Evolutionary conservation across 1,140 invertebrate genomes (phyloP), one percentile per base, ranked within the genome.

Genomic region (Drosophila quadrilineata): DNA sequence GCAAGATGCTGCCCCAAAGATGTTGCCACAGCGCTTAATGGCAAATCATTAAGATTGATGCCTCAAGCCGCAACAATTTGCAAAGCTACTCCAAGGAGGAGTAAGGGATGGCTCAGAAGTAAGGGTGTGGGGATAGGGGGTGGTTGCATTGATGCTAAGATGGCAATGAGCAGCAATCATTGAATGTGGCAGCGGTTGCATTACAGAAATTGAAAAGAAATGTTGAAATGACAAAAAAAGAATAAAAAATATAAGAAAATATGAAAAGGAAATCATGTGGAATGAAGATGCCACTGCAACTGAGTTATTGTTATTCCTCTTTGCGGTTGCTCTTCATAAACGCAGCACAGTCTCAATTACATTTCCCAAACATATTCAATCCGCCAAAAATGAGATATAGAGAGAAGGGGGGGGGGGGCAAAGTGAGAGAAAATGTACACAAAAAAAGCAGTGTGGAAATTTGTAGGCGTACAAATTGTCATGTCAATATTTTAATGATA

Each of bases 401-500:
- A n/a, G n/a, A n/a, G n/a, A n/a, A n/a, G n/a, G n/a, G n/a, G n/a
- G n/a, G n/a, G n/a, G n/a, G n/a, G n/a, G n/a, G n/a, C n/a, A n/a
- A n/a, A n/a, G n/a, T n/a, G n/a, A n/a, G n/a, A 16, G 6, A 12
- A 35, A 35, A 35, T 3, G 5, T 14, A 3, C 14, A 35, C 33
- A 35, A 35, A 43, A 43, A 43, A 28, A 14, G 41, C 10, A 45
- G 63, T 66, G 66, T 74, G 74, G 79, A 84, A 84, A 79, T 84
- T 28, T 74, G 79, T 67, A 84, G 79, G 79, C 79, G 79, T 84
- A 53, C 71, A 84, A 84, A 85, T 84, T 85, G 79, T 85, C 79
- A 79, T 84, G 79, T 84, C 79, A 84, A 84, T 84, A 84, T 85
- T 85, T 85, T 84, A 84, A 84, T 84, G 79, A 84, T 84, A 84